Evolutionary conservation across 2,888 invertebrate species (phyloP).

Genomic region (Synanthedon myopaeformis): DNA sequence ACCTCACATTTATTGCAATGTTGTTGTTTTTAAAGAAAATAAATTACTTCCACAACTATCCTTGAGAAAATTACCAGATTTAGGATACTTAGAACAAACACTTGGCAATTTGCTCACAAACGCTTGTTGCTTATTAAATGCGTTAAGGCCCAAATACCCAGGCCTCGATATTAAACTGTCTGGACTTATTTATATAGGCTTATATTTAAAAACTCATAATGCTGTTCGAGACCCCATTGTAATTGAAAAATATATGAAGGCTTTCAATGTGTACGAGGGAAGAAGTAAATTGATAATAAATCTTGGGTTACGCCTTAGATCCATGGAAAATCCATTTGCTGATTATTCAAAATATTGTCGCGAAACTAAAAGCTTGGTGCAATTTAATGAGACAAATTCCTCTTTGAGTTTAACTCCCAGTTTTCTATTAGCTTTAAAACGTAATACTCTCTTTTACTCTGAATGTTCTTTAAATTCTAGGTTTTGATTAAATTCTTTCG

Average conservation of each 20-base stretch:
- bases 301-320: conserved; percentile 56
- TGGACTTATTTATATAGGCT: conserved; percentile 66
- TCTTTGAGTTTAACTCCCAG: no score
- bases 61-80: conserved; percentile 60
- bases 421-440: no score
- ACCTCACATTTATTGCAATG: conserved; percentile 59
- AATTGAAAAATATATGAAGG: conserved; percentile 39
- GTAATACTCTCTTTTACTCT: no score
- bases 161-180: conserved; percentile 62
- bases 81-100: conserved; percentile 74
- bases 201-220: conserved; percentile 70
- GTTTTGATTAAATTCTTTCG: no score
- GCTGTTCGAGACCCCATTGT: conserved; percentile 26
- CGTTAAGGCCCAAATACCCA: conserved; percentile 71
- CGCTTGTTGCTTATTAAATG: conserved; percentile 64
- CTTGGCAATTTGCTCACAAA: conserved; percentile 63
- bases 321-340: conserved; percentile 68
- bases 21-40: conserved; percentile 46
- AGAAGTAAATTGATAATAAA: conserved; percentile 44
- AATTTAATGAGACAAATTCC: no score
- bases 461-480: no score
- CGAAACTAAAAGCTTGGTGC: not conserved
- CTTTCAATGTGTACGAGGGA: conserved; percentile 34
- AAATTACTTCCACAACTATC: conserved; percentile 44
- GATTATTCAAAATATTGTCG: conserved; percentile 45